Conservation (phyloP, 2,888 invertebrate species). For the Drosophila atripex region DNA sequence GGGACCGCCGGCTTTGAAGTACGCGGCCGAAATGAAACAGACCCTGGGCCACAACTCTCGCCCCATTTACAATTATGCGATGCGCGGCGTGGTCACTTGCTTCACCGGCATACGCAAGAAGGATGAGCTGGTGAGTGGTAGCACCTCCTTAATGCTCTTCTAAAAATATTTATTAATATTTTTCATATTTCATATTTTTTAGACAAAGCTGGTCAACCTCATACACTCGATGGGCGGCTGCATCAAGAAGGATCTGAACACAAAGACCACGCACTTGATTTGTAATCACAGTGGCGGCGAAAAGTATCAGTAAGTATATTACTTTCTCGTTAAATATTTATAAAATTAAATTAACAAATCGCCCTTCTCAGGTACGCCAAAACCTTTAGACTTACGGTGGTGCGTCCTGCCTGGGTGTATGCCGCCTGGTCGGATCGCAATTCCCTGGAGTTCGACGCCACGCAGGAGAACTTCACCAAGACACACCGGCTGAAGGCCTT, state of each 20-base stretch:
- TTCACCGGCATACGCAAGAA: slow-evolving; percentile 96
- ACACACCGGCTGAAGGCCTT: slow-evolving; percentile 93
- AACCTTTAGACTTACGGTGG: slow-evolving; percentile 94
- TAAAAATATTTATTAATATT: slow-evolving; percentile 12
- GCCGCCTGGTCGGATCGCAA: slow-evolving; percentile 93
- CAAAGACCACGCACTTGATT: slow-evolving; percentile 96
- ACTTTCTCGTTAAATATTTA: background rate
- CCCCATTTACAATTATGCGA: slow-evolving; percentile 94
- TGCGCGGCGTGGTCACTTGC: slow-evolving; percentile 94
- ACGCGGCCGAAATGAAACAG: slow-evolving; percentile 89
- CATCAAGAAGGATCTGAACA: slow-evolving; percentile 94
- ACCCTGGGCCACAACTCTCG: slow-evolving; percentile 89
- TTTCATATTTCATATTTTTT: slow-evolving; percentile 43
- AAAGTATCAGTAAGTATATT: slow-evolving; percentile 90
- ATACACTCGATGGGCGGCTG: slow-evolving; percentile 99
- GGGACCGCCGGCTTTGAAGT: slow-evolving; percentile 92
- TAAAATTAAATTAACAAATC: no score
- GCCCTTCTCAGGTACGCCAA: slow-evolving; percentile 88
- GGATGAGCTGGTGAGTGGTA: slow-evolving; percentile 90
- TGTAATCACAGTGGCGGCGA: slow-evolving; percentile 95
- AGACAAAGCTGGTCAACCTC: slow-evolving; percentile 94
- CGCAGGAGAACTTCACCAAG: slow-evolving; percentile 88
- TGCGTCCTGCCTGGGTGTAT: slow-evolving; percentile 94
- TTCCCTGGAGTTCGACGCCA: slow-evolving; percentile 88
- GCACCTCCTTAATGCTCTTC: background rate